A percentile compares a stretch with the other conserved stretches of the same genome.
Evolutionary conservation across 37 sponge, comb jelly and placozoan genomes (phyloP).

Genomic region (Hormiphora californensis): DNA sequence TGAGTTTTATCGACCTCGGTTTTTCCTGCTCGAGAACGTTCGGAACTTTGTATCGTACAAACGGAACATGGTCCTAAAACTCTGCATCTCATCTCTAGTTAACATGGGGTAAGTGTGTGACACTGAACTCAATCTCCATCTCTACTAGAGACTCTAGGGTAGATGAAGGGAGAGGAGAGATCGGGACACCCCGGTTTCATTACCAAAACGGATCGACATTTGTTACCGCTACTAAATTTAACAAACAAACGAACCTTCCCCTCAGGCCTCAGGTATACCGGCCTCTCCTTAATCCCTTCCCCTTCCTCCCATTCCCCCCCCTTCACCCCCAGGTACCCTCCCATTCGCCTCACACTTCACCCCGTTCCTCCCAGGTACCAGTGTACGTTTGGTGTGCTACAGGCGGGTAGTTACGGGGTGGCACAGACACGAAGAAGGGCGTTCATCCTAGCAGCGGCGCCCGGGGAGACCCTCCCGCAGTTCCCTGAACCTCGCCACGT

Average conservation of each 20-base stretch:
- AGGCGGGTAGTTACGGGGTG: conserved; percentile 87
- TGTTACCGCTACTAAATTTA: too few relatives aligned
- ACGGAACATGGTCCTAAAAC: conserved; percentile 81
- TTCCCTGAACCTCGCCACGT: conserved; percentile 83
- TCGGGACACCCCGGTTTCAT: too few relatives aligned
- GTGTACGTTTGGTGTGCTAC: conserved; percentile 86
- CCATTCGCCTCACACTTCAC: too few relatives aligned
- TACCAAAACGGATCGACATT: too few relatives aligned
- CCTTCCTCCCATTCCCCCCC: too few relatives aligned
- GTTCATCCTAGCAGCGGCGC: conserved; percentile 85
- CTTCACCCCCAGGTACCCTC: too few relatives aligned
- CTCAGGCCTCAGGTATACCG: too few relatives aligned
- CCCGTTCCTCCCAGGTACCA: conserved; percentile 47
- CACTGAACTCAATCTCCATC: background rate
- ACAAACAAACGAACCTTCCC: too few relatives aligned
- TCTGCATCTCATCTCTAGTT: conserved; percentile 73
- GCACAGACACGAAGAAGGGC: conserved; percentile 85
- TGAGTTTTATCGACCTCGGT: conserved; percentile 81
- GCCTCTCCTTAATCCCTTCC: too few relatives aligned
- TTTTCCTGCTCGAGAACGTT: conserved; percentile 87
- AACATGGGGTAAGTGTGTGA: conserved; percentile 69
- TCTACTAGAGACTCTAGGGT: too few relatives aligned
- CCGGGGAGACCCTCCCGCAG: conserved; percentile 74
- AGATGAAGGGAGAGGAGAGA: too few relatives aligned
- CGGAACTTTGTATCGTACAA: conserved; percentile 92